Base-by-base conservation (phyloP, 2,797 vertebrate species). In the Diplodus puntazzo region DNA sequence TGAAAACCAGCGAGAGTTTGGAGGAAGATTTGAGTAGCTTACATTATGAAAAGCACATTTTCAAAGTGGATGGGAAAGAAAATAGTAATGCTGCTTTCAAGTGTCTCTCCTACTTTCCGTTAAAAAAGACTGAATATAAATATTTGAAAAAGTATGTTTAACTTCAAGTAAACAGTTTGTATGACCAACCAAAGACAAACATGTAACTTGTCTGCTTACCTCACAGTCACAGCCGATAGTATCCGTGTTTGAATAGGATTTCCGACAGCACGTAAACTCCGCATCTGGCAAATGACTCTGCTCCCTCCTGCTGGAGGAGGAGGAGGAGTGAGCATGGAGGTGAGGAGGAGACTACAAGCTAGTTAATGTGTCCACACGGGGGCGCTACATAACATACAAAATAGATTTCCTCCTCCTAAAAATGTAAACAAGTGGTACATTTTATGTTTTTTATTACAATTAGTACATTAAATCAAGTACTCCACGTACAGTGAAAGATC, bases 271-370 rank as follows among this genome's bases (percentile, higher is more conserved):
- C 68, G 8, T 48, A 68, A 82, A 80, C 27, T 23, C 25, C 0
- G 3, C 45, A 49, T n/a, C 39, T 21, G 17, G 11, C n/a, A 45
- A 73, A 65, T 18, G n/a, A 42, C 69, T 83, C 59, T 90, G 75
- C 76, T 73, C 27, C 75, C 84, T 66, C 83, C 89, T 83, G 16
- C 13, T 45, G 48, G 84, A 83, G 88, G 82, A 73, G 20, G 48
- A 57, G 16, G 8, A 3, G 39, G 39, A 39, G 1, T 3, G 54
- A 53, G 43, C n/a, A n/a, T 16, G 52, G 39, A 23, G 3, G 12
- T 8, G 2, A 46, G 2, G 12, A 39, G 18, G 9, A 45, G 13
- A 14, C 34, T 12, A 34, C 34, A 13, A n/a, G n/a, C 25, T 1
- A 39, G 0, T n/a, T 14, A 0, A 46, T 34, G 5, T 25, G 0